Evolutionary conservation across 2,888 invertebrate genomes (phyloP).

Genomic region (Acleris sparsana): DNA sequence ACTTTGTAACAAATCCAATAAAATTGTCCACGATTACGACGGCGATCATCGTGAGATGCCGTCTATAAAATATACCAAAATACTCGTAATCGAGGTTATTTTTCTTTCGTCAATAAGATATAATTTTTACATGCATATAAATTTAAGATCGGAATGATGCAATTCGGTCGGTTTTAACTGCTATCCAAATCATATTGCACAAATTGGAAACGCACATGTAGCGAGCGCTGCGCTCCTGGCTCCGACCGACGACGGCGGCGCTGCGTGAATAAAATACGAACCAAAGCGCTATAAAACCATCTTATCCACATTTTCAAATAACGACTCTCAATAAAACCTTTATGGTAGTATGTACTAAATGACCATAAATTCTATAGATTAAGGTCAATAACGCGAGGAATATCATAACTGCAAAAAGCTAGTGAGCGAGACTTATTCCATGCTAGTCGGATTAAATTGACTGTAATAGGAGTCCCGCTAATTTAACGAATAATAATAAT

Average conservation of each 20-base stretch:
- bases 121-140: constrained; percentile 48
- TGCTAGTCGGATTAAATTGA: constrained; percentile 38
- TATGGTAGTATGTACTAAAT: constrained; percentile 73
- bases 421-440: constrained; percentile 48
- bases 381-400: constrained; percentile 78
- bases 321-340: constrained; percentile 76
- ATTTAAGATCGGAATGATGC: constrained; percentile 49
- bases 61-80: constrained; percentile 5
- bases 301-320: constrained; percentile 67
- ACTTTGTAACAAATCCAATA: neutral
- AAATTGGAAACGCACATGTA: constrained; percentile 36
- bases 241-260: neutral
- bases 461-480: constrained; percentile 16
- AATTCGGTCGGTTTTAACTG: constrained; percentile 47
- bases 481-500: constrained; percentile 8
- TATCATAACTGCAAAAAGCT: constrained; percentile 72
- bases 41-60: constrained; percentile 1
- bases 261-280: constrained; percentile 50
- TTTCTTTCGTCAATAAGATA: constrained; percentile 48
- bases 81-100: constrained; percentile 16
- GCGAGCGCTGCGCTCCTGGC: constrained; percentile 7
- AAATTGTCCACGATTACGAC: neutral
- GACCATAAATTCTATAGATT: constrained; percentile 78
- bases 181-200: constrained; percentile 43
- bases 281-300: constrained; percentile 56